Evolutionary conservation across 2,113 vertebrate species (phyloP).

Genomic region (Microcebus griseorufus): DNA sequence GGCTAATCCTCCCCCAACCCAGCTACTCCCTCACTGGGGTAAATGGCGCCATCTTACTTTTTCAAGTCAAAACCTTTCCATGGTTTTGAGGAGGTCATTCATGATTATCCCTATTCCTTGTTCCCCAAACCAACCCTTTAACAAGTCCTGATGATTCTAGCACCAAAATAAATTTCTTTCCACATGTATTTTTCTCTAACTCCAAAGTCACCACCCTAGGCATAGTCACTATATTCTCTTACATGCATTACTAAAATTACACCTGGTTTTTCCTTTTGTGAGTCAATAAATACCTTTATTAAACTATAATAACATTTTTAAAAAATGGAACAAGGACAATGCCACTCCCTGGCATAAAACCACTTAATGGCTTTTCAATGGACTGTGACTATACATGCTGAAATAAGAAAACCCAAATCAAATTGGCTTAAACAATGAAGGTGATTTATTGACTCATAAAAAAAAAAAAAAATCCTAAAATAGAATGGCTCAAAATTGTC

Average conservation of each 20-base stretch:
- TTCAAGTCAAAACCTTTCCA: not conserved
- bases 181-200: not conserved
- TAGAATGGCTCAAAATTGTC: not conserved
- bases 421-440: not conserved
- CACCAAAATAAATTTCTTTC: not conserved
- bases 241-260: not conserved
- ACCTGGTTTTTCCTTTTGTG: not conserved
- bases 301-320: not conserved
- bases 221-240: not conserved
- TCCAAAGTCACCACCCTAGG: not conserved
- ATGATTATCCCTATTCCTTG: not conserved
- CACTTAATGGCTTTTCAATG: not conserved
- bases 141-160: not conserved
- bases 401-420: not conserved
- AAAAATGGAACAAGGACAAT: not conserved
- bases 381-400: not conserved
- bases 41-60: not conserved
- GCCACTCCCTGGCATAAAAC: not conserved
- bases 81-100: not conserved
- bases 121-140: not conserved
- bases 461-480: not conserved
- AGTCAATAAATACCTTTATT: not conserved
- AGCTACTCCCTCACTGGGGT: not conserved
- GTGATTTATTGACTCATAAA: not conserved
- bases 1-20: not conserved